Base-by-base conservation (phyloP, 2,113 vertebrate species). In the Struthio camelus region DNA sequence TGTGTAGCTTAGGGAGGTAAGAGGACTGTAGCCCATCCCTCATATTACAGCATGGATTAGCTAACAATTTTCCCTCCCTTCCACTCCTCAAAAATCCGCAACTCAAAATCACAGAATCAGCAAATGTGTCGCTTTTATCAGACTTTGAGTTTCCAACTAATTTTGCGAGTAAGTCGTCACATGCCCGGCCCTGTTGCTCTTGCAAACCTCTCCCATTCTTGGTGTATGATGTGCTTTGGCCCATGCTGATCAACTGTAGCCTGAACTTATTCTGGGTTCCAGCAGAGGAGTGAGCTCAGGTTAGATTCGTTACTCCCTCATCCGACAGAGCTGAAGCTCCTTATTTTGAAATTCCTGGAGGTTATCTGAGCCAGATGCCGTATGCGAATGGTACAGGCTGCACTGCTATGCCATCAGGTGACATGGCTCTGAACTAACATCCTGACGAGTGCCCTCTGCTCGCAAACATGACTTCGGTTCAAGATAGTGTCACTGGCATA, bases 191-290 rank as follows among this genome's bases (percentile, higher is more conserved):
- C 24, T 50, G 10, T 46, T 78, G 24, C 20, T 89, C 24, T 42
- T 56, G 32, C 64, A 75, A 85, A 44, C 3, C 5, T 36, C 64
- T 51, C 34, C 61, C 30, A 73, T 71, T 44, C 20, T 14, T 36
- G 25, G 7, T 38, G 53, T 36, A 1, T 30, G 25, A 25, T 38
- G 28, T 28, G 23, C 40, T 87, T 85, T 61, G 9, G 9, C 73
- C 87, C 67, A 4, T 13, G 25, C 30, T 69, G 62, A 56, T 83
- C 42, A 58, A 0, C 44, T 0, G 0, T n/a, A n/a, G 12, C 69
- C 91, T 82, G 79, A 91, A 77, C 16, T 59, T 42, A 8, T 16
- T 70, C 27, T 81, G 70, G 6, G 24, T 46, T 87, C 70, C 73
- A 84, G 53, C 34, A 87, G 10, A 65, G 20, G 10, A 34, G 5